A percentile compares a stretch with the other conserved stretches of the same genome.
Conservation (phyloP, 2,113 vertebrate species). For the Thermophis baileyi region DNA sequence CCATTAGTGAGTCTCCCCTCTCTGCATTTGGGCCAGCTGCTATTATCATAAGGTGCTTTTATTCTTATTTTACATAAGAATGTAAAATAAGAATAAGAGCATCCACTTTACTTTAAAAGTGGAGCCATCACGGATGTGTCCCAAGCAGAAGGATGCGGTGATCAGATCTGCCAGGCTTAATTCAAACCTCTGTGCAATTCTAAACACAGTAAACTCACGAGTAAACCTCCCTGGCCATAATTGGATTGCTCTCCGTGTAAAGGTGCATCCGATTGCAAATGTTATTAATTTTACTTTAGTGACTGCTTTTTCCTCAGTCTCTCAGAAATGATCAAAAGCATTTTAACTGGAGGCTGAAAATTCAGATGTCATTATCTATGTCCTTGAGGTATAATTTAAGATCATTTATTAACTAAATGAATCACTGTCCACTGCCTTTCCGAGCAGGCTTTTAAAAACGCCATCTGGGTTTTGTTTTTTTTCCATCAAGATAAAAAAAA, state of each 20-base stretch:
- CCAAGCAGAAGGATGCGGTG: background rate
- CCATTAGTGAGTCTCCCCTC: background rate
- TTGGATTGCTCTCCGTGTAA: background rate
- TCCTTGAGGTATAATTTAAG: background rate
- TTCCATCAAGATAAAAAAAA: background rate
- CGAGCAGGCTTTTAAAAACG: background rate
- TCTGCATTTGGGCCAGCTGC: background rate
- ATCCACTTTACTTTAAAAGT: background rate
- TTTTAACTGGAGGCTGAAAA: background rate
- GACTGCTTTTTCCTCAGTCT: background rate
- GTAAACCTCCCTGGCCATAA: background rate
- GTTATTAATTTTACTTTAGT: background rate
- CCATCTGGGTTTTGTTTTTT: background rate
- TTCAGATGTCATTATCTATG: background rate
- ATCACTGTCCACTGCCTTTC: background rate
- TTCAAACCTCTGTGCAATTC: no score
- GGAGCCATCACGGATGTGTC: background rate
- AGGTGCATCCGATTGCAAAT: background rate
- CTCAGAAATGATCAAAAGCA: background rate
- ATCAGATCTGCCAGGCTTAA: background rate
- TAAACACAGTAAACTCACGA: background rate
- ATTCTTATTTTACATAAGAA: background rate
- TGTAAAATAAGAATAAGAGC: background rate
- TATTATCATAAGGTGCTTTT: background rate
- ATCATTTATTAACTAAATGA: background rate